Percentiles rank a stretch among this genome's conserved stretches.
These are phyloP conservation scores for Typhlomys cinereus DNA, from an alignment of 2,113 vertebrate genomes.

Conservation along the genomic window DNA sequence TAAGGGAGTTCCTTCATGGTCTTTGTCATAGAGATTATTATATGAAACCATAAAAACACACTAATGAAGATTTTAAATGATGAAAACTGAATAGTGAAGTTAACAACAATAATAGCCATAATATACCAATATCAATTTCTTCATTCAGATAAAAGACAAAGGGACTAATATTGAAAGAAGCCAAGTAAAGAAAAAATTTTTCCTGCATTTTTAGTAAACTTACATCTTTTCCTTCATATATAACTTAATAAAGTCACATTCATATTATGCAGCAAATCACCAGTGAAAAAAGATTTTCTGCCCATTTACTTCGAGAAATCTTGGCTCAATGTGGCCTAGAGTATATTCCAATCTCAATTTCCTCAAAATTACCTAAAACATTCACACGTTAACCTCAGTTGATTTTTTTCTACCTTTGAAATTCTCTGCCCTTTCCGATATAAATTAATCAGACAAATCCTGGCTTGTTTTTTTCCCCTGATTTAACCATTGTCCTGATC, in stretches of 20 bases:
- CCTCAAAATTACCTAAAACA: constrained; percentile 37
- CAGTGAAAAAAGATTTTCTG: constrained; percentile 25
- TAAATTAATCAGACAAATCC: constrained; percentile 61
- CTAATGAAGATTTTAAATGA: neutral
- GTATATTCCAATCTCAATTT: neutral
- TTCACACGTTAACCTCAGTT: constrained; percentile 25
- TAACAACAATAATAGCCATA: neutral
- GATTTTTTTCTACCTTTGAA: constrained; percentile 57
- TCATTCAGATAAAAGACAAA: constrained; percentile 1
- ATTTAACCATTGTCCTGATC: constrained; percentile 62
- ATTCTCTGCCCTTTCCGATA: constrained; percentile 47
- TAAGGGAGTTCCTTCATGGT: neutral
- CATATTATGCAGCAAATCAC: neutral
- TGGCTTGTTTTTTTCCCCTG: constrained; percentile 53
- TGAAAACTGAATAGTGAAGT: constrained; percentile 23
- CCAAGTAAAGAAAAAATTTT: neutral
- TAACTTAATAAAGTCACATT: constrained; percentile 50
- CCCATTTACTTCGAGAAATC: neutral
- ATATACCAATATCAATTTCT: neutral
- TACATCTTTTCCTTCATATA: constrained; percentile 43
- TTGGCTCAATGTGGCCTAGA: neutral
- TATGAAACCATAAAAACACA: neutral
- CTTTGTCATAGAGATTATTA: neutral
- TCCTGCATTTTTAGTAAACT: constrained; percentile 36
- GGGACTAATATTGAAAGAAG: neutral